phyloP scores from a whole-genome alignment of 1,140 invertebrate species.

The Drosophila tsacasi region DNA sequence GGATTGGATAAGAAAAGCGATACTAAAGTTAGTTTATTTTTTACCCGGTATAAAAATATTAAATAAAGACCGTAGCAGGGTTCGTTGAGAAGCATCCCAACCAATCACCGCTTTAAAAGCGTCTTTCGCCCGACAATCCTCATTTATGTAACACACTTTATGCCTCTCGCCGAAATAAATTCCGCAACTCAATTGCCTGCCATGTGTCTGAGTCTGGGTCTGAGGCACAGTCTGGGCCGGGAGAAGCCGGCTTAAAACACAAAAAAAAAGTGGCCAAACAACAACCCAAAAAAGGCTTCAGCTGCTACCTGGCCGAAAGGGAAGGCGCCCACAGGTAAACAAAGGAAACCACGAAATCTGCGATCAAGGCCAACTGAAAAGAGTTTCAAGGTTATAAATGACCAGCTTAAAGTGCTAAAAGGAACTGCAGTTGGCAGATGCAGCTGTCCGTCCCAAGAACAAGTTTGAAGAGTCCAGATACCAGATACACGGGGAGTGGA shows the following conservation, averaged over 20 bases:
- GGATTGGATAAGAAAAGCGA: neutral
- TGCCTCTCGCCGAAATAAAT: slow-evolving; percentile 21
- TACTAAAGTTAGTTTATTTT: neutral
- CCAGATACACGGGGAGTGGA: slow-evolving; percentile 14
- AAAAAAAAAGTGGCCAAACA: slow-evolving; percentile 53
- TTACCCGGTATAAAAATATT: neutral
- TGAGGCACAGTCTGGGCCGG: slow-evolving; percentile 15
- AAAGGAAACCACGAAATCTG: slow-evolving; percentile 25
- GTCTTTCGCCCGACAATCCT: neutral
- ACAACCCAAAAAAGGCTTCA: slow-evolving; percentile 53
- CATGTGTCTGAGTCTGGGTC: slow-evolving; percentile 23
- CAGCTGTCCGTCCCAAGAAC: slow-evolving; percentile 46
- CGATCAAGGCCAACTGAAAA: slow-evolving; percentile 71
- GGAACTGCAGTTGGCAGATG: slow-evolving; percentile 46
- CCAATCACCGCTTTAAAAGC: neutral
- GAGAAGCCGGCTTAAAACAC: slow-evolving; percentile 13
- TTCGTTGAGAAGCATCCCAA: neutral
- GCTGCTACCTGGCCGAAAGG: slow-evolving; percentile 18
- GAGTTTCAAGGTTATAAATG: slow-evolving; percentile 79
- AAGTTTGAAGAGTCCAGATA: slow-evolving; percentile 43
- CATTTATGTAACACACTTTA: slow-evolving; percentile 29
- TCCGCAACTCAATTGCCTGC: slow-evolving; percentile 36
- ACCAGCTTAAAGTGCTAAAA: slow-evolving; percentile 49
- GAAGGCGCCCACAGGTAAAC: slow-evolving; percentile 33
- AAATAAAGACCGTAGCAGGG: neutral